Base-by-base conservation (phyloP, 2,113 vertebrate species). In the Guaruba guarouba region DNA sequence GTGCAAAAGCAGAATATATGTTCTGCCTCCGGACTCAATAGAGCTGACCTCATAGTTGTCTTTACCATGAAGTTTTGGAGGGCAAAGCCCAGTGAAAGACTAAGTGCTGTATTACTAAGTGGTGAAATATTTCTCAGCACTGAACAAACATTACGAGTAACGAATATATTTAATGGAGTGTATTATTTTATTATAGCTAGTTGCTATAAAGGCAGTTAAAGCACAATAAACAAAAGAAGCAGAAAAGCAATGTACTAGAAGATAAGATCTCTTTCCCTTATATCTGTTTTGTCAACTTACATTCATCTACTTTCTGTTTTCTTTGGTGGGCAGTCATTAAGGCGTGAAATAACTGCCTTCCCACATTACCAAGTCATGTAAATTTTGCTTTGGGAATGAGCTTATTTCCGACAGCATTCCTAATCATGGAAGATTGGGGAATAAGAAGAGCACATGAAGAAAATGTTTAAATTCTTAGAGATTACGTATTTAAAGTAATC, bases 121-220 rank as follows among this genome's bases (percentile, higher is more conserved):
- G 82, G 85, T 91, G 92, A 96, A 52, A 82, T 64, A 86, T 96
- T 93, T 94, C 93, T 94, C 94, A 77, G 91, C 93, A 66, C 86
- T 86, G 59, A 86, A 81, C 89, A 96, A 95, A 92, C 93, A 92
- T 91, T 97, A 88, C 97, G 95, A 95, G 96, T 88, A 97, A 97
- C 86, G 10, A 96, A 95, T 88, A 19, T 74, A 82, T 95, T 96
- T 96, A 98, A 97, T 96, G 96, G 95, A 95, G 92, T 96, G 95
- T 94, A 64, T 96, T 96, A 95, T 96, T 98, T 97, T 97, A 92
- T 97, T 97, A 93, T 94, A 85, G 85, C 97, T 93, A 88, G 92
- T 79, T 91, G 93, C 94, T 95, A 51, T 94, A 96, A 94, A 73
- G 94, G 66, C 84, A 82, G 94, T 93, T 92, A 92, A 94, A 94